Evolutionary conservation across 2,113 vertebrate genomes (phyloP), one percentile per base, ranked within the genome.

Genomic region (Phycodurus eques): DNA sequence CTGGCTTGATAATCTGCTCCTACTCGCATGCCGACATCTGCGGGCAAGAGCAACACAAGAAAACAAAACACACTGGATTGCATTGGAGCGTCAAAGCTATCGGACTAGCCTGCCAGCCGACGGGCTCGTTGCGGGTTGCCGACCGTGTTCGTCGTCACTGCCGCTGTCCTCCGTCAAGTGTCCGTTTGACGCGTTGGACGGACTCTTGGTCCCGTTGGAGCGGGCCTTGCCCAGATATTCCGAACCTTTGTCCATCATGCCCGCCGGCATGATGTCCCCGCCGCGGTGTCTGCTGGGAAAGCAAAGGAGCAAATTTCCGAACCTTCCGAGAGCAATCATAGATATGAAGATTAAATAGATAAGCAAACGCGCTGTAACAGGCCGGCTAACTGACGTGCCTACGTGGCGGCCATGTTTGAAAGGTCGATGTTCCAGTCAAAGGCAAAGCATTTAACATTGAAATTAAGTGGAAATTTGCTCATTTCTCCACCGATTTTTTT

Each of bases 11-110:
- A 98, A 82, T 98, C 96, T 0, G 94, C 92, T 85, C 96, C 96
- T 81, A 98, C 96, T 87, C 96, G 94, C 96, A 98, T 98, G 75
- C 96, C 96, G 73, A 98, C 95, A 96, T 98, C 96, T 98, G 93
- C 57, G 93, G 89, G 82, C 62, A 85, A 75, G 75, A 2, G 27
- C 19, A 61, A 2, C 10, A 65, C 27, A 65, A 42, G 62, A 3
- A 0, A 4, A 11, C 2, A 0, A 5, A 14, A 2, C 12, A 53
- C 46, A 44, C 9, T 46, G 2, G 11, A 9, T 8, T 20, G 0
- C 9, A 20, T 12, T 17, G 1, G 0, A n/a, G 1, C 0, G 6
- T n/a, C 14, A 0, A 13, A 54, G n/a, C 31, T 17, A 33, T 19
- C 12, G 10, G 60, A 19, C 31, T 17, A 33, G 33, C 54, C 15